Percentiles rank a stretch among this genome's conserved stretches.
These are phyloP conservation scores for Danionella dracula DNA, from an alignment of 2,797 vertebrate genomes.

Conservation along the genomic window DNA sequence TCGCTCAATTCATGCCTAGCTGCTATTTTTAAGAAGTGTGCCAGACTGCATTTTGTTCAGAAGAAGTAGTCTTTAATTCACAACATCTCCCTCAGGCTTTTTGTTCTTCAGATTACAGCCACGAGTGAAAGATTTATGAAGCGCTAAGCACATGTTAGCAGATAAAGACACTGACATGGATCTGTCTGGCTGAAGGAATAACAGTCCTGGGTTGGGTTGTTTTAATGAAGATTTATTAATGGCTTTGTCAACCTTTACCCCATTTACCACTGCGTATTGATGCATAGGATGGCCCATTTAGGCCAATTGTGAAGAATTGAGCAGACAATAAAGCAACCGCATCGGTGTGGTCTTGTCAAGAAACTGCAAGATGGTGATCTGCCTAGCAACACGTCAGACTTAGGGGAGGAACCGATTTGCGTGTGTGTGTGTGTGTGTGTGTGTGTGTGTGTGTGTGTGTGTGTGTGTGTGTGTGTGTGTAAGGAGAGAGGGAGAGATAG, in stretches of 20 bases:
- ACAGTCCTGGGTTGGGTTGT: slow-evolving; percentile 25
- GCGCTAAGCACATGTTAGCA: slow-evolving; percentile 37
- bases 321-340: slow-evolving; percentile 31
- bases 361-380: slow-evolving; percentile 48
- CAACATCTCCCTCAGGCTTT: slow-evolving; percentile 24
- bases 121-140: slow-evolving; percentile 35
- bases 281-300: background rate
- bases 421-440: too few species aligned
- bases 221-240: slow-evolving; percentile 19
- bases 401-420: slow-evolving; percentile 41
- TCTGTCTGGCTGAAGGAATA: slow-evolving; percentile 22
- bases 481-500: slow-evolving; percentile 9
- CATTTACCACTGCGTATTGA: background rate
- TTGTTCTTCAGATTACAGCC: slow-evolving; percentile 12
- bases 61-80: slow-evolving; percentile 26
- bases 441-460: too few species aligned
- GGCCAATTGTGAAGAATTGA: background rate
- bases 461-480: slow-evolving; percentile 22
- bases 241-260: background rate
- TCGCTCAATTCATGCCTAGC: slow-evolving; percentile 34
- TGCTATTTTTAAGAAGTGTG: slow-evolving; percentile 37
- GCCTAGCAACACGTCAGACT: slow-evolving; percentile 55
- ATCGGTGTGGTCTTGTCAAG: slow-evolving; percentile 43
- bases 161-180: slow-evolving; percentile 19
- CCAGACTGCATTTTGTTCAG: slow-evolving; percentile 23